Base-by-base conservation (phyloP, 2,797 vertebrate genomes). In the Gymnothorax javanicus region DNA sequence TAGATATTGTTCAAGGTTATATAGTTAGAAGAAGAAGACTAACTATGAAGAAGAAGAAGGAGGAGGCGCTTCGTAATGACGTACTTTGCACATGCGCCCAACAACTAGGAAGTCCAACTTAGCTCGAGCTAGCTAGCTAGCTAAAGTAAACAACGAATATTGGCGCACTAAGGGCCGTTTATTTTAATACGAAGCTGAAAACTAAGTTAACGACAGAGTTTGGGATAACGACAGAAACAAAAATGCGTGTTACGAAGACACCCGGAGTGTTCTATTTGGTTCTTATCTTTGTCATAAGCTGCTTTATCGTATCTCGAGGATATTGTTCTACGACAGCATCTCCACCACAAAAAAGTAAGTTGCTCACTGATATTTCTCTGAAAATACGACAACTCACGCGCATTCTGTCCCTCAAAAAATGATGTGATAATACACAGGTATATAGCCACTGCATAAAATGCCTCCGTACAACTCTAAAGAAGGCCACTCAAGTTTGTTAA, bases 291-390 rank as follows among this genome's bases (percentile, higher is more conserved):
- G 83, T 62, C 15, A 85, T 90, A 50, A 33, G 91, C 27, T 88
- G 56, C 90, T 89, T 90, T 90, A 85, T 92, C 4, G 86, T 91
- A 91, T 88, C 89, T 89, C 87, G 0, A 23, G 91, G 87, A 11
- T 82, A 87, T 33, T 91, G 93, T 62, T 91, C 89, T 6, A 87
- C 89, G 1, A 84, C 91, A 43, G 15, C 62, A 8, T 12, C 88
- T 3, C 6, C 88, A 9, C 89, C 91, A 4, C n/a, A 85, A 13
- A 12, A 4, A 6, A 71, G 94, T 95, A 91, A 94, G 94, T 71
- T 58, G 33, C 7, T 43, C 33, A 43, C 33, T 77, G 33, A 12
- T 73, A 81, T 81, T 50, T 8, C 23, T 43, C 33, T 43, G 33
- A 43, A 43, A 43, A 43, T 43, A n/a, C 25, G 33, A 15, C 52